A percentile compares a stretch with the other conserved stretches of the same genome.
phyloP scores from a whole-genome alignment of 1,140 invertebrate species.

The Diachasma alloeum region DNA sequence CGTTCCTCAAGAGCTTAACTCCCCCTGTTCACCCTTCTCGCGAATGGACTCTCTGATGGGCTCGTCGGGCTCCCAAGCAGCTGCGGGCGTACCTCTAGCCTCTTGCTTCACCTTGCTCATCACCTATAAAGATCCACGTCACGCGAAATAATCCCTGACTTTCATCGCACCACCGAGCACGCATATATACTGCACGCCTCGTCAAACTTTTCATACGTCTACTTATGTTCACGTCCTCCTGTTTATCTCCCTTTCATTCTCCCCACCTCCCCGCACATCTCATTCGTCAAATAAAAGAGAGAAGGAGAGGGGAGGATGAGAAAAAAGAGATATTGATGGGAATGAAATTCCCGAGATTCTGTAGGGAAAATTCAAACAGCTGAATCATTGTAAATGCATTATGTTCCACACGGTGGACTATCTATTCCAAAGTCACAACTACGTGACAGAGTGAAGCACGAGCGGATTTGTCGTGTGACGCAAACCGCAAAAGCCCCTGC shows the following conservation, averaged over 20 bases:
- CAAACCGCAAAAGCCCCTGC: constrained; percentile 15
- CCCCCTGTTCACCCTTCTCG: background rate
- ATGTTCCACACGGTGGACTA: constrained; percentile 1
- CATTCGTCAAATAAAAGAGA: background rate
- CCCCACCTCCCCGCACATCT: too few relatives aligned
- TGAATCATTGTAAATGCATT: constrained; percentile 11
- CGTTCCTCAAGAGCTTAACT: background rate
- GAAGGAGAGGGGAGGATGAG: background rate
- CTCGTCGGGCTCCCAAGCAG: background rate
- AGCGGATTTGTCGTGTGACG: constrained; percentile 12
- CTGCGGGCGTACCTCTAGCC: background rate
- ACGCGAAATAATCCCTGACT: constrained; percentile 15
- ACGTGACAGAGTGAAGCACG: constrained; percentile 8
- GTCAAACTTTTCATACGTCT: constrained; percentile 16
- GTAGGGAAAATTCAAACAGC: constrained; percentile 2
- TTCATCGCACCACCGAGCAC: constrained; percentile 12
- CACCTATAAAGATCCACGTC: constrained; percentile 3
- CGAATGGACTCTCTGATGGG: background rate
- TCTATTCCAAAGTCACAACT: background rate
- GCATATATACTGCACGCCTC: background rate
- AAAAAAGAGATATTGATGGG: background rate
- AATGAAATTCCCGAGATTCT: background rate
- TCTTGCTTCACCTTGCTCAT: background rate
- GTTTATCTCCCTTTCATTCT: background rate
- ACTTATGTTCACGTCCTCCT: background rate